Conservation (phyloP, 2,797 vertebrate species). For the Siniperca scherzeri region DNA sequence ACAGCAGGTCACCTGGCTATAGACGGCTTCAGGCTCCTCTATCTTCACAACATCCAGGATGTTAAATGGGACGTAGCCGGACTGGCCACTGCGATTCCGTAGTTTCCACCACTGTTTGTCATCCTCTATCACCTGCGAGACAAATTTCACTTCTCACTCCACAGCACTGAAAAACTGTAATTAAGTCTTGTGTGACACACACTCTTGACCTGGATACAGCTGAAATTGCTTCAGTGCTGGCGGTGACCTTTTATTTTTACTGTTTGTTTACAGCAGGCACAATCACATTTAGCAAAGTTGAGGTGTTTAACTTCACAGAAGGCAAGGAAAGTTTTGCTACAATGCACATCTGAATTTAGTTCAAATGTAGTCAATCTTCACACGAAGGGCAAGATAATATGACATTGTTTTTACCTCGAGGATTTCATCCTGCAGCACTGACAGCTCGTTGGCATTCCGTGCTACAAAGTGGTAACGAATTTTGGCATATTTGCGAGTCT, state of each 20-base stretch:
- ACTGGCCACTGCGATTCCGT: constrained; percentile 92
- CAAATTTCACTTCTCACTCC: constrained; percentile 10
- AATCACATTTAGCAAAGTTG: neutral
- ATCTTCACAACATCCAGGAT: constrained; percentile 89
- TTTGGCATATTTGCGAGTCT: constrained; percentile 90
- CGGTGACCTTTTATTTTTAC: neutral
- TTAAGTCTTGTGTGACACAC: neutral
- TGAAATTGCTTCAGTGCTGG: neutral
- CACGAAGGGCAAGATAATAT: neutral
- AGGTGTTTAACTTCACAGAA: neutral
- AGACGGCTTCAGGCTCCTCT: constrained; percentile 81
- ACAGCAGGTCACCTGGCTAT: constrained; percentile 66
- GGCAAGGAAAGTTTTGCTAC: neutral
- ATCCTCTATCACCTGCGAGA: constrained; percentile 92
- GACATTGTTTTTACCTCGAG: constrained; percentile 88
- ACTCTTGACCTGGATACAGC: neutral
- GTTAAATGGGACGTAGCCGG: constrained; percentile 93
- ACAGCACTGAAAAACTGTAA: constrained; percentile 3
- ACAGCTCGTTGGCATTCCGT: constrained; percentile 94
- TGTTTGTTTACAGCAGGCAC: constrained; percentile 4
- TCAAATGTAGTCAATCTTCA: constrained; percentile 9
- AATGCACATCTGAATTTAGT: neutral
- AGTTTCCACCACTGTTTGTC: constrained; percentile 98
- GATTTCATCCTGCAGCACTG: constrained; percentile 95
- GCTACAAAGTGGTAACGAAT: constrained; percentile 96